Evolutionary conservation across 2,888 invertebrate species (phyloP).

Genomic region (Gryllus longicercus): DNA sequence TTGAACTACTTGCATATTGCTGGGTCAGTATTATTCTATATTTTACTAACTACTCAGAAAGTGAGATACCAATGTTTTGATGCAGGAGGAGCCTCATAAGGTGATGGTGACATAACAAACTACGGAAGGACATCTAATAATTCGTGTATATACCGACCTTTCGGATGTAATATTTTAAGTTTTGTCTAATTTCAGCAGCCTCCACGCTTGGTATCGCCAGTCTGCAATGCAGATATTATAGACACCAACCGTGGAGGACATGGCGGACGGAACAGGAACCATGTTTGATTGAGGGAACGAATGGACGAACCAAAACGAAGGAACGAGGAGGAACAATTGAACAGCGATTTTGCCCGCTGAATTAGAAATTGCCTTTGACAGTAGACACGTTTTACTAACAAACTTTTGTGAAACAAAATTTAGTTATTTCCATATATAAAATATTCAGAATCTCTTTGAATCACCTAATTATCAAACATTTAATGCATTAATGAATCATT

Average conservation of each 20-base stretch:
- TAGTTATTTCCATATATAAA: too few species aligned
- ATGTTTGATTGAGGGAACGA: slow-evolving; percentile 34
- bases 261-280: slow-evolving; percentile 39
- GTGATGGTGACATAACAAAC: slow-evolving; percentile 19
- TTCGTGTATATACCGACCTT: slow-evolving; percentile 34
- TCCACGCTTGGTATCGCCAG: slow-evolving; percentile 36
- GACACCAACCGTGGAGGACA: slow-evolving; percentile 37
- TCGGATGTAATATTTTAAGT: slow-evolving; percentile 35
- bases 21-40: background rate
- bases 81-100: slow-evolving; percentile 24
- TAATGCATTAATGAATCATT: too few species aligned
- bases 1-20: too few species aligned
- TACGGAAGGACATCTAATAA: slow-evolving; percentile 23
- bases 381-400: too few species aligned
- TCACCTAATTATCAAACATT: too few species aligned
- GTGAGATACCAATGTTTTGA: slow-evolving; percentile 30
- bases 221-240: slow-evolving; percentile 39
- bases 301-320: slow-evolving; percentile 17
- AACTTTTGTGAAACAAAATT: too few species aligned
- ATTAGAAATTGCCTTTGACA: background rate
- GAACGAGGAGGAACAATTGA: background rate
- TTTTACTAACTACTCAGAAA: background rate
- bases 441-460: too few species aligned
- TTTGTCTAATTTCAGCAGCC: slow-evolving; percentile 38
- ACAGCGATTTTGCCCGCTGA: background rate